Evolutionary conservation across 2,888 invertebrate species (phyloP).

Genomic region (Caenorhabditis auriculariae): DNA sequence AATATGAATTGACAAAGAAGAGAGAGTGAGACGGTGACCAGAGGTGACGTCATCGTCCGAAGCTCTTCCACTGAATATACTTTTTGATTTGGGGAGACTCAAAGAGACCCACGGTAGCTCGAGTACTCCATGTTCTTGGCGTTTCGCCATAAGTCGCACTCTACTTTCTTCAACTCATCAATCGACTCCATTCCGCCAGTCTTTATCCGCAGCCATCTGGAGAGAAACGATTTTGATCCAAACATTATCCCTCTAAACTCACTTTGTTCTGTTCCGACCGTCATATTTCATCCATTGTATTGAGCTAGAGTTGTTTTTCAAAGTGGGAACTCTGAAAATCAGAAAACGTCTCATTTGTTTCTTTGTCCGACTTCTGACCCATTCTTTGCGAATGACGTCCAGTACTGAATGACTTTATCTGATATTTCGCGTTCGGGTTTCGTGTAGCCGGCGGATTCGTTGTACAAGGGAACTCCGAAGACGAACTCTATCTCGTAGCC

Average conservation of each 20-base stretch:
- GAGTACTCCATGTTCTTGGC: constrained; percentile 55
- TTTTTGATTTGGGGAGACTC: neutral
- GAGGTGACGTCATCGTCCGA: too few species aligned
- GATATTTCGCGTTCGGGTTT: constrained; percentile 42
- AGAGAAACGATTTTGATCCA: too few species aligned
- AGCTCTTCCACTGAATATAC: neutral
- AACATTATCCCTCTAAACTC: too few species aligned
- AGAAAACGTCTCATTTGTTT: too few species aligned
- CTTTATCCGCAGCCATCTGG: neutral
- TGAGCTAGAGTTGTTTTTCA: too few species aligned
- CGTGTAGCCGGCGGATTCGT: constrained; percentile 56
- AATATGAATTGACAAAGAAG: too few species aligned
- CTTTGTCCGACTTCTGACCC: too few species aligned
- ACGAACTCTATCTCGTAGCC: constrained; percentile 98
- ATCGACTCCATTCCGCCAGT: constrained; percentile 32
- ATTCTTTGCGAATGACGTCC: constrained; percentile 51
- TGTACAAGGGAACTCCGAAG: constrained; percentile 81
- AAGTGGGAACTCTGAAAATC: neutral
- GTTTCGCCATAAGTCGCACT: constrained; percentile 52
- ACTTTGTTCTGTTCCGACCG: constrained; percentile 23
- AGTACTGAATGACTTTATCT: constrained; percentile 56
- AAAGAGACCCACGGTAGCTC: constrained; percentile 44
- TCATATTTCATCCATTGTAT: constrained; percentile 11
- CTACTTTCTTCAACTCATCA: constrained; percentile 45
- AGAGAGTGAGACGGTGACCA: too few species aligned